Base-by-base conservation (phyloP, 1,140 invertebrate species). In the Drosophila aff. region DNA sequence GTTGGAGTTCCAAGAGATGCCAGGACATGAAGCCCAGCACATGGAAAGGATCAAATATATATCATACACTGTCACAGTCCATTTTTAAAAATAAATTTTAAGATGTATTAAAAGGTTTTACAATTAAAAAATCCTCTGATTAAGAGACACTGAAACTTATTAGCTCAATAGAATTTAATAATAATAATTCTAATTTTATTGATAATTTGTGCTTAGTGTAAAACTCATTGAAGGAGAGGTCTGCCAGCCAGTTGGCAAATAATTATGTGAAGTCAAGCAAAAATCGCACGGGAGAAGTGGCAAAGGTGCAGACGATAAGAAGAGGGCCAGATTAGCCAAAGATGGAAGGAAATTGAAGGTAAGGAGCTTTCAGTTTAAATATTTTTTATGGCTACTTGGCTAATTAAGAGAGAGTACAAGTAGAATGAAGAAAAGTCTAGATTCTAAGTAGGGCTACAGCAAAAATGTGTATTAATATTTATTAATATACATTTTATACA, bases 191-290 rank as follows among this genome's bases (percentile, higher is more conserved):
- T 26, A 5, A 26, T 26, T 5, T 26, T 26, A 26, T 26, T 31
- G 0, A 6, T 31, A 8, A 10, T 23, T 33, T 65, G 21, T 23
- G 33, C 26, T 0, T 16, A 18, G 57, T 65, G 57, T 9, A 61
- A n/a, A 43, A 67, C 43, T 33, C 75, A 78, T 50, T 50, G 44
- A 52, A 50, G 36, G 23, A 47, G 57, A 61, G 72, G 28, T 53
- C 68, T 68, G 73, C 44, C 61, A 66, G 79, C 47, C 66, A 64
- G 71, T 76, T 79, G 76, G 78, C 77, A 84, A 78, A 85, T 81
- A 85, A 85, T 81, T 81, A 85, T 81, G 68, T 65, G 58, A 84
- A 84, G 73, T 81, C 73, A 63, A 84, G 68, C 65, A 78, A 63
- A 84, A 68, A 67, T 67, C 60, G 61, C 55, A 67, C 41, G 41